phyloP scores from a whole-genome alignment of 2,888 invertebrate species.

The Pandemis corylana region DNA sequence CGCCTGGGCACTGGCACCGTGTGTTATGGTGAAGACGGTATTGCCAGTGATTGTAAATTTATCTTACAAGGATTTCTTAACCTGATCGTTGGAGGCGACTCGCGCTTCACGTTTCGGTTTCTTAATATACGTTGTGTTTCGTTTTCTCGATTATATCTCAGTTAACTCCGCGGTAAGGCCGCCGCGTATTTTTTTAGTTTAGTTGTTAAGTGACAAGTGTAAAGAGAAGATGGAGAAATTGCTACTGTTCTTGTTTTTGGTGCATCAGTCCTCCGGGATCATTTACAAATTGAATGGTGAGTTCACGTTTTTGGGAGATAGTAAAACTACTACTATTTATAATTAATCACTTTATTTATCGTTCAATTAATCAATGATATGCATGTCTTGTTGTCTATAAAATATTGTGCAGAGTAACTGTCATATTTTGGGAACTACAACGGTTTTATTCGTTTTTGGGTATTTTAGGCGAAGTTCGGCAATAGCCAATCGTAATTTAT shows the following conservation, averaged over 20 bases:
- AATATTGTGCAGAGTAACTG: not conserved
- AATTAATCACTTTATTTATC: not conserved
- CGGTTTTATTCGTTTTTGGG: too few species aligned
- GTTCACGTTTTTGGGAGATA: not conserved
- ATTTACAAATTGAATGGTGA: conserved; percentile 29
- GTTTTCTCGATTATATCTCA: not conserved
- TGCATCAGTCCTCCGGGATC: conserved; percentile 18
- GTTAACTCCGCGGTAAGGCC: not conserved
- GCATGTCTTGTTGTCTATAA: not conserved
- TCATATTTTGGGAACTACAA: not conserved
- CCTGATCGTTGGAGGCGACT: not conserved
- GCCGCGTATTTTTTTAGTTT: not conserved
- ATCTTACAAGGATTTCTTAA: not conserved
- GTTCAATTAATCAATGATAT: not conserved
- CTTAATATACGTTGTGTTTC: conserved; percentile 7
- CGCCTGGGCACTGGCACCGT: too few species aligned
- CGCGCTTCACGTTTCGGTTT: not conserved
- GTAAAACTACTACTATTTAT: too few species aligned
- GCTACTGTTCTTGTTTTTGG: conserved; percentile 15
- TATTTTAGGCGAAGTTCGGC: too few species aligned
- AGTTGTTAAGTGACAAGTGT: not conserved
- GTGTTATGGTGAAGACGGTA: too few species aligned
- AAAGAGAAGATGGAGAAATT: conserved; percentile 10
- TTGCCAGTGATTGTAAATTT: too few species aligned
- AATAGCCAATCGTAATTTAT: too few species aligned